Evolutionary conservation across 2,113 vertebrate genomes (phyloP).

Genomic region (Heloderma charlesbogerti): DNA sequence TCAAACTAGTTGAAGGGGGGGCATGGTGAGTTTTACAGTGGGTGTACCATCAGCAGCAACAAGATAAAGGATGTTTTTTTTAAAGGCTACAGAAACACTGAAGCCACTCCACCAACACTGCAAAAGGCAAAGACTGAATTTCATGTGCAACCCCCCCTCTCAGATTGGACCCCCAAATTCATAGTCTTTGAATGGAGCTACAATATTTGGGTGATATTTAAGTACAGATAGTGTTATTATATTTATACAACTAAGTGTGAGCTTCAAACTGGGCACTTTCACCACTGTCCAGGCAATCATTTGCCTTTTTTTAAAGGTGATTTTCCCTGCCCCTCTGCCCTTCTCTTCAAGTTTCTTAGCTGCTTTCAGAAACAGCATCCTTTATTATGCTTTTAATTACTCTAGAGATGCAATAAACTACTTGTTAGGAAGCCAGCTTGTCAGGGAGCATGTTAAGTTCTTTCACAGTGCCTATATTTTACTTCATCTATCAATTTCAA

Average conservation of each 20-base stretch:
- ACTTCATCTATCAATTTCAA: background rate
- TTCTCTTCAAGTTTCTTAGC: background rate
- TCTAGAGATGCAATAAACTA: background rate
- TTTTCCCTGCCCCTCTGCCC: no score
- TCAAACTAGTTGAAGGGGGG: background rate
- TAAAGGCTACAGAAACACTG: background rate
- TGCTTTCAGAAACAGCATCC: background rate
- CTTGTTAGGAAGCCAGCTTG: background rate
- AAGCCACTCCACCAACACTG: no score
- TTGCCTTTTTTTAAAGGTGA: background rate
- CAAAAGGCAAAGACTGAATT: background rate
- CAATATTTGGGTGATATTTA: background rate
- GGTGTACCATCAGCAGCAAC: background rate
- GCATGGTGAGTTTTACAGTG: background rate
- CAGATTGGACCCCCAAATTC: background rate
- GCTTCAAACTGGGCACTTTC: background rate
- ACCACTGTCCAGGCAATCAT: background rate
- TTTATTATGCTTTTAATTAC: background rate
- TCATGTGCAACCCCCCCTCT: background rate
- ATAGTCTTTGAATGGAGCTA: background rate
- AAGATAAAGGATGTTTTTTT: background rate
- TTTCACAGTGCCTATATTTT: constrained; percentile 2
- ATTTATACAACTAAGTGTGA: background rate
- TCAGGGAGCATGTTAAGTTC: background rate
- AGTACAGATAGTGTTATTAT: background rate